Evolutionary conservation across 1,140 invertebrate genomes (phyloP), one percentile per base, ranked within the genome.

Genomic region (Colletes latitarsis): DNA sequence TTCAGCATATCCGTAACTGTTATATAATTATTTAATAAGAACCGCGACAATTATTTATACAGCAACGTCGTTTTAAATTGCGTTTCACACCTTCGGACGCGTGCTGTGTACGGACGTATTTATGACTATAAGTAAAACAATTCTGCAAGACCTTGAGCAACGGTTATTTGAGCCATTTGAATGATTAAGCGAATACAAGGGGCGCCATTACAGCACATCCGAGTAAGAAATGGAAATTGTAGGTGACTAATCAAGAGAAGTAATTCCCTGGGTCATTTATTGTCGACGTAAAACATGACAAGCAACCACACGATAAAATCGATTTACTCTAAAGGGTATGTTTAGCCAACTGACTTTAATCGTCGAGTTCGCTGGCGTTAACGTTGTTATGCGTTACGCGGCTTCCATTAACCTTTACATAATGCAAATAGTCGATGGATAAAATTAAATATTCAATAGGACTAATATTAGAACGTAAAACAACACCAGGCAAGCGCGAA

Each of bases 351-450:
- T 15, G 43, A 19, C 10, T 63, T 74, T 67, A 30, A 76, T 73
- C 60, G 63, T n/a, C 15, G 15, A 39, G n/a, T 39, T 21, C 0
- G 30, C 14, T 4, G 14, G 55, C 2, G 15, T 60, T 64, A 30
- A 66, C 30, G 53, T 66, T 77, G 70, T 41, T 46, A 49, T 49
- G 49, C 55, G 21, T 77, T 43, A 77, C 17, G 58, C 21, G 62
- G 12, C 57, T 30, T 19, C 57, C 52, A 49, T 49, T 49, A 49
- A 49, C 49, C 49, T 66, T 81, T 70, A 77, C 63, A 39, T 57
- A 66, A 70, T 58, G 21, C 1, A 41, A n/a, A 41, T 49, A 9
- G 46, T n/a, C n/a, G n/a, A n/a, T n/a, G n/a, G n/a, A n/a, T n/a
- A n/a, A 49, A 49, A 49, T 9, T 9, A 49, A 49, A 10, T 49